These are phyloP conservation scores for Galaxias olidus DNA, from an alignment of 2,797 vertebrate species.

Conservation along the genomic window DNA sequence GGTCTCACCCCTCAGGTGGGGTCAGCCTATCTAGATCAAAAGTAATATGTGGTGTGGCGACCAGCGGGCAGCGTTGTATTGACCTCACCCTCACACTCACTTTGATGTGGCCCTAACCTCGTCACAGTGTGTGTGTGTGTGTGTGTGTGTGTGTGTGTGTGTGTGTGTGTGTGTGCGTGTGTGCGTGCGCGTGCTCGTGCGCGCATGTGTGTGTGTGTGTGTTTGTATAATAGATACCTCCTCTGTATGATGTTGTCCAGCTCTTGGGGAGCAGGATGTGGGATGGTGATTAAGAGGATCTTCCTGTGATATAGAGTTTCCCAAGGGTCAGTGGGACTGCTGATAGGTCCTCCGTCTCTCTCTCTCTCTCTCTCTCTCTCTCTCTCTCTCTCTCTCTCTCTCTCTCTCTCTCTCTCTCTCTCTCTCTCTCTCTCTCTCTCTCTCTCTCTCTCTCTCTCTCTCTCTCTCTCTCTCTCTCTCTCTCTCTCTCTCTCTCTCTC, in stretches of 20 bases:
- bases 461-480: slow-evolving; percentile 7
- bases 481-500: too few species aligned
- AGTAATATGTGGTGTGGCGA: slow-evolving; percentile 51
- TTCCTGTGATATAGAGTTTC: slow-evolving; percentile 71
- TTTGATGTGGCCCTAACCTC: slow-evolving; percentile 59
- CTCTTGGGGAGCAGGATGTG: slow-evolving; percentile 59
- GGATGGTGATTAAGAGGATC: slow-evolving; percentile 58
- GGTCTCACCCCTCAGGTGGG: slow-evolving; percentile 27
- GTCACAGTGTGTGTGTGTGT: slow-evolving; percentile 8
- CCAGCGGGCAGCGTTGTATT: slow-evolving; percentile 29
- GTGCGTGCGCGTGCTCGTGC: slow-evolving; percentile 26
- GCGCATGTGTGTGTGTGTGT: slow-evolving; percentile 3
- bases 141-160: slow-evolving; percentile 4
- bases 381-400: slow-evolving; percentile 1
- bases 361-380: slow-evolving; percentile 29
- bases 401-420: slow-evolving; percentile 4
- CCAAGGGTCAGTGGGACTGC: slow-evolving; percentile 57
- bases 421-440: background rate
- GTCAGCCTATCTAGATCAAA: slow-evolving; percentile 46
- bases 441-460: background rate
- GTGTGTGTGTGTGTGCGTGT: slow-evolving; percentile 2
- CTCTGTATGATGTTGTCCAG: slow-evolving; percentile 16
- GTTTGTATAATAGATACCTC: background rate
- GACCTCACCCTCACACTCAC: slow-evolving; percentile 59
- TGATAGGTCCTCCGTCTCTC: slow-evolving; percentile 48